A percentile compares a stretch with the other conserved stretches of the same genome.
phyloP scores from a whole-genome alignment of 2,113 vertebrate genomes.

The Oreochromis aureus region DNA sequence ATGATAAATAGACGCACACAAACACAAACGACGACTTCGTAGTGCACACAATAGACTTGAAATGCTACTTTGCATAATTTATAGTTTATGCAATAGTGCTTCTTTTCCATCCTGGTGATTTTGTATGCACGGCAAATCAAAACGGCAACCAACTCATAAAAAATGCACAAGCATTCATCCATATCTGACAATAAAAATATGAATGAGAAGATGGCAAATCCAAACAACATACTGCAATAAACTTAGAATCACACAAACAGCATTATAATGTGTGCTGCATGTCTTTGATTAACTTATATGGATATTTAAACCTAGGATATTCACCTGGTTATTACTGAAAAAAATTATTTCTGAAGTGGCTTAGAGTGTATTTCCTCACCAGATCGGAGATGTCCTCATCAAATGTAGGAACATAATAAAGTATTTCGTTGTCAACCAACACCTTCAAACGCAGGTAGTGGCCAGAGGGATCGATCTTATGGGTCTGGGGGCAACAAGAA shows the following conservation, averaged over 20 bases:
- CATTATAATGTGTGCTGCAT: not conserved
- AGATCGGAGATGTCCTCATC: constrained; percentile 93
- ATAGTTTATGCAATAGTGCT: constrained; percentile 9
- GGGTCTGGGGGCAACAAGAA: constrained; percentile 64
- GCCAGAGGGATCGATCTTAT: constrained; percentile 77
- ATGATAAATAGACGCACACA: constrained; percentile 4
- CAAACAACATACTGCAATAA: not conserved
- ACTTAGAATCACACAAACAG: not conserved
- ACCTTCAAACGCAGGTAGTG: constrained; percentile 90
- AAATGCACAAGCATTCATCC: constrained; percentile 23
- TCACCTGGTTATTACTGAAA: not conserved
- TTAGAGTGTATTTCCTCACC: constrained; percentile 72
- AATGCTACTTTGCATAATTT: constrained; percentile 59
- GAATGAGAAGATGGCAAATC: not conserved
- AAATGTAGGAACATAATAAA: constrained; percentile 80
- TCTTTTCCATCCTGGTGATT: constrained; percentile 21
- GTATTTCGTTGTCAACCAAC: constrained; percentile 75
- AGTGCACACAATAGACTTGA: constrained; percentile 6
- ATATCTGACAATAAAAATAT: not conserved
- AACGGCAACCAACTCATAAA: constrained; percentile 33
- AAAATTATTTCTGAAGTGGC: not conserved
- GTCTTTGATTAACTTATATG: not conserved
- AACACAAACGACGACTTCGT: not conserved
- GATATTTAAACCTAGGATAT: not conserved
- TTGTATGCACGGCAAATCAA: constrained; percentile 21